These are phyloP conservation scores for Cenopis cana DNA, from an alignment of 2,888 invertebrate genomes.

Conservation along the genomic window DNA sequence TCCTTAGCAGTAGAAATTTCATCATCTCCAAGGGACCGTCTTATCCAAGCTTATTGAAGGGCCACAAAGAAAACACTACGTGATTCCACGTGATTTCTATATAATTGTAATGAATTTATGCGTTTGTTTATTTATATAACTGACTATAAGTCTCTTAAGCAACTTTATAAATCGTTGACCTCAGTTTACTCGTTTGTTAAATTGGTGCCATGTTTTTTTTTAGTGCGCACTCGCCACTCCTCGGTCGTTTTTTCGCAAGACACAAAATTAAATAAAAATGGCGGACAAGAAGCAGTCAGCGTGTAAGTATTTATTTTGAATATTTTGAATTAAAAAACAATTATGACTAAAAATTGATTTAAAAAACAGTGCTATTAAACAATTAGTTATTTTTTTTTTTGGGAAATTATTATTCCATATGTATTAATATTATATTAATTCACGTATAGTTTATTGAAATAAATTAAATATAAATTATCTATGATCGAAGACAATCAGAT, in stretches of 20 bases:
- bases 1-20: neutral
- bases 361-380: too few relatives aligned
- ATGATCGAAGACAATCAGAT: too few relatives aligned
- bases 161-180: constrained; percentile 26
- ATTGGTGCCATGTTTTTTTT: constrained; percentile 24
- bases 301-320: constrained; percentile 24
- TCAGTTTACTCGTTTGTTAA: constrained; percentile 35
- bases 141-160: constrained; percentile 12
- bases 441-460: too few relatives aligned
- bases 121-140: constrained; percentile 28
- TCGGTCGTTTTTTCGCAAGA: constrained; percentile 27
- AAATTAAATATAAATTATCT: too few relatives aligned
- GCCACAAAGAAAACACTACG: neutral
- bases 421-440: too few relatives aligned
- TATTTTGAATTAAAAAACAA: too few relatives aligned
- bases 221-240: constrained; percentile 11
- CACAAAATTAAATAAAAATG: constrained; percentile 23
- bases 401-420: too few relatives aligned
- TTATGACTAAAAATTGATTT: too few relatives aligned
- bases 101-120: neutral
- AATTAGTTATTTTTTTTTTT: too few relatives aligned
- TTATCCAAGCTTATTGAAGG: neutral
- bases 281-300: constrained; percentile 20
- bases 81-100: neutral
- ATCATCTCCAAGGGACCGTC: neutral